Base-by-base conservation (phyloP, 2,797 vertebrate genomes). In the Hyperoplus lanceolatus region DNA sequence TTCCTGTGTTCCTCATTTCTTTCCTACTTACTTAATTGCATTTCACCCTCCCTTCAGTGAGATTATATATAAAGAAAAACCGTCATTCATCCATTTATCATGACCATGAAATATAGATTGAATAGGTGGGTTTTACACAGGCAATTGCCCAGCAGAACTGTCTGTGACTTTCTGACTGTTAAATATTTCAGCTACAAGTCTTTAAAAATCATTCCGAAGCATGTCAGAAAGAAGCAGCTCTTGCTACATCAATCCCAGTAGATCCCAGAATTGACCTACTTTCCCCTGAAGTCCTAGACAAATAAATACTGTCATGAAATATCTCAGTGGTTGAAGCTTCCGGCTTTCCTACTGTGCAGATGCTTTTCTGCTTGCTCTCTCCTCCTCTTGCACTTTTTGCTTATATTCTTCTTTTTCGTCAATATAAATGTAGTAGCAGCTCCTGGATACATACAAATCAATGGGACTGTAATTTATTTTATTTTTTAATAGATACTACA, bases 41-140 rank as follows among this genome's bases (percentile, higher is more conserved):
- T 79, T 49, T 67, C 64, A 29, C 10, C 77, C 73, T 70, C 65
- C 63, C 18, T 0, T 59, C 55, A 56, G 4, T 9, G 54, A 79
- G 55, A 77, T 75, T 65, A 73, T 89, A 75, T 83, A 88, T 89
- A 85, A 89, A 89, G 86, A 77, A 84, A 82, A 80, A 46, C 11
- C 2, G 29, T 29, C 8, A 78, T 18, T 51, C 69, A 58, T 79
- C 88, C 73, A 82, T 89, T 87, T 75, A 88, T 90, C 69, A 89
- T 81, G 81, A 80, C 69, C 81, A 92, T 92, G 66, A 93, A 92
- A 93, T 90, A 92, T 93, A 76, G 70, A 90, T 87, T 81, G 64
- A 86, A 85, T 70, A 73, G 75, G 82, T 80, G 67, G 60, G 71
- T 86, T 83, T 81, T 88, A 73, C 77, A 16, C 73, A 81, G 81